Percentiles rank a stretch among this genome's conserved stretches.
Evolutionary conservation across 2,888 invertebrate genomes (phyloP).

Genomic region (Habroteleia sp.): DNA sequence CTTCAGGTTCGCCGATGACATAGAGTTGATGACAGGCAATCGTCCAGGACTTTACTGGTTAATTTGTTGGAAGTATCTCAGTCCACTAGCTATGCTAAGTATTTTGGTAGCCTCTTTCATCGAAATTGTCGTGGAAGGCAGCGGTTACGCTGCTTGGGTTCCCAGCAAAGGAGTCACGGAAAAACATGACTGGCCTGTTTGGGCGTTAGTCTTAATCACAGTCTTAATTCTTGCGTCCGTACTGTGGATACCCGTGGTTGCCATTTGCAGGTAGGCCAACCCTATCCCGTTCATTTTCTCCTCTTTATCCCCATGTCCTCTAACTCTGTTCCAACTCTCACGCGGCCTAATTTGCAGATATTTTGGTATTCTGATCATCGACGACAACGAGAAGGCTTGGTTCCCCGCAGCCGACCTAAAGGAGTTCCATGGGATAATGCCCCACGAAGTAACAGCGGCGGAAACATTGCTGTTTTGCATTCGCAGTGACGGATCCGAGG

Average conservation of each 20-base stretch:
- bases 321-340: too few relatives aligned
- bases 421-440: constrained; percentile 94
- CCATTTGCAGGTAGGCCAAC: constrained; percentile 91
- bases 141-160: constrained; percentile 93
- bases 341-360: too few relatives aligned
- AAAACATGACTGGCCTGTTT: constrained; percentile 91
- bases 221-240: constrained; percentile 89
- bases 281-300: too few relatives aligned
- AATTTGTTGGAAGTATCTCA: constrained; percentile 96
- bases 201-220: constrained; percentile 90
- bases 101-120: constrained; percentile 92
- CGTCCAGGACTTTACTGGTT: constrained; percentile 95
- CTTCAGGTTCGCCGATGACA: constrained; percentile 96
- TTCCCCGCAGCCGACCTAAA: constrained; percentile 93
- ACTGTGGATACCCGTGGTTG: constrained; percentile 93
- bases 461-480: constrained; percentile 93
- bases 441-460: constrained; percentile 89
- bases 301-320: too few relatives aligned
- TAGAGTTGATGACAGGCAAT: constrained; percentile 96
- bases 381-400: constrained; percentile 95
- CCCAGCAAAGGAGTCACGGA: constrained; percentile 87
- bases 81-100: constrained; percentile 93
- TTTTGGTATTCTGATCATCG: constrained; percentile 89
- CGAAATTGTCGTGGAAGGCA: constrained; percentile 90
- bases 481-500: constrained; percentile 90